These are phyloP conservation scores for Bryconaethiops microstoma DNA, from an alignment of 2,797 vertebrate species.

Conservation along the genomic window DNA sequence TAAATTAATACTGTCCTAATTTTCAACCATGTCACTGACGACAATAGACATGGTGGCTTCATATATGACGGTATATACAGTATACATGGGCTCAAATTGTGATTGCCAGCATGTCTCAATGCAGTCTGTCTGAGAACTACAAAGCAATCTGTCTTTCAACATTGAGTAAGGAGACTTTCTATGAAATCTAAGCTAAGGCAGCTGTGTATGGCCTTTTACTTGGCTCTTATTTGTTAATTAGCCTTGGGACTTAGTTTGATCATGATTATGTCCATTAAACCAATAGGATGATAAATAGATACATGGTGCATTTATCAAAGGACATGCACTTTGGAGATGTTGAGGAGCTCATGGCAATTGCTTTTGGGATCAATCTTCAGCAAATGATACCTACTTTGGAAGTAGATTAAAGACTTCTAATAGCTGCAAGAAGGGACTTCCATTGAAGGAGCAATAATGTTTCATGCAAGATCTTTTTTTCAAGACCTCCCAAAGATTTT, in stretches of 20 bases:
- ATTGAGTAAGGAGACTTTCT: conserved; percentile 13
- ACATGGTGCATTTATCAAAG: conserved; percentile 15
- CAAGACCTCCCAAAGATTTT: not conserved
- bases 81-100: not conserved
- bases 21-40: not conserved
- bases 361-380: conserved; percentile 21
- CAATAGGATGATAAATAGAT: conserved; percentile 34
- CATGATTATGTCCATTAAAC: conserved; percentile 35
- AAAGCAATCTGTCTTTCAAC: conserved; percentile 2
- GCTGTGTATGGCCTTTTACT: conserved; percentile 13
- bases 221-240: conserved; percentile 21
- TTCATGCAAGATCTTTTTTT: not conserved
- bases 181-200: not conserved
- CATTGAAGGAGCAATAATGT: not conserved
- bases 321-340: conserved; percentile 6
- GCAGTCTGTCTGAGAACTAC: conserved; percentile 12
- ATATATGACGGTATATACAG: not conserved
- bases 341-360: conserved; percentile 10
- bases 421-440: not conserved
- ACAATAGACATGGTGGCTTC: not conserved
- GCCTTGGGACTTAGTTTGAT: not conserved
- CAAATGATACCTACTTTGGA: conserved; percentile 20
- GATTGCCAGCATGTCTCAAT: conserved; percentile 4
- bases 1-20: not conserved
- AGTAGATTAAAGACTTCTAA: conserved; percentile 39